Conservation (phyloP, 2,113 vertebrate species). For the Petroica traversi region DNA sequence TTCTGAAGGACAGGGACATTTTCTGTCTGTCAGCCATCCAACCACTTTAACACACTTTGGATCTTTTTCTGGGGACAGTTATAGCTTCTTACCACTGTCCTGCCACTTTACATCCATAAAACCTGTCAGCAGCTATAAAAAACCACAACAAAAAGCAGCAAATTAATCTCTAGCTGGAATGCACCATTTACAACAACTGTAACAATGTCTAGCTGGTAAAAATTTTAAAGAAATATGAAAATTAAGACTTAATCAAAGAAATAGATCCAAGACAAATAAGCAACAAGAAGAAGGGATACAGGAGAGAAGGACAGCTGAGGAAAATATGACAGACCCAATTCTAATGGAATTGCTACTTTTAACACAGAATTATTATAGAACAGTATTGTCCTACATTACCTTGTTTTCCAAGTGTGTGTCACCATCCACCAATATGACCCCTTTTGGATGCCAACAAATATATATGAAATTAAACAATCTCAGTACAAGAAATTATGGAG, state of each 20-base stretch:
- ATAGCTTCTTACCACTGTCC: neutral
- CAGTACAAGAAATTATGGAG: neutral
- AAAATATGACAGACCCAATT: neutral
- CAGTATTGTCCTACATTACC: neutral
- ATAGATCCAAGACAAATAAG: neutral
- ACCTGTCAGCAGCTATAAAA: neutral
- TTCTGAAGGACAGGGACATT: neutral
- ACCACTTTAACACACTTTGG: neutral
- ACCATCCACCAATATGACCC: neutral
- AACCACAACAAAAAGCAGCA: neutral
- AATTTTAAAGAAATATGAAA: neutral
- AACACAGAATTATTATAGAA: neutral
- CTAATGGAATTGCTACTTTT: neutral
- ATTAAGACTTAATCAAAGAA: neutral
- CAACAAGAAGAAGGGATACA: neutral
- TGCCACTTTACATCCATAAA: neutral
- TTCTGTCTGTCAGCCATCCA: neutral
- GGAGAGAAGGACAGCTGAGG: neutral
- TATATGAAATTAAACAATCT: neutral
- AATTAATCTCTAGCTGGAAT: neutral
- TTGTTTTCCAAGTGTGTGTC: neutral
- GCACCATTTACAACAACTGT: neutral
- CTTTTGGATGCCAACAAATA: neutral
- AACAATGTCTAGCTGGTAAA: neutral
- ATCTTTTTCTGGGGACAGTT: neutral